Percentiles rank a stretch among this genome's conserved stretches.
phyloP scores from a whole-genome alignment of 2,797 vertebrate genomes.

The Lepidocolaptes lacrymiger region DNA sequence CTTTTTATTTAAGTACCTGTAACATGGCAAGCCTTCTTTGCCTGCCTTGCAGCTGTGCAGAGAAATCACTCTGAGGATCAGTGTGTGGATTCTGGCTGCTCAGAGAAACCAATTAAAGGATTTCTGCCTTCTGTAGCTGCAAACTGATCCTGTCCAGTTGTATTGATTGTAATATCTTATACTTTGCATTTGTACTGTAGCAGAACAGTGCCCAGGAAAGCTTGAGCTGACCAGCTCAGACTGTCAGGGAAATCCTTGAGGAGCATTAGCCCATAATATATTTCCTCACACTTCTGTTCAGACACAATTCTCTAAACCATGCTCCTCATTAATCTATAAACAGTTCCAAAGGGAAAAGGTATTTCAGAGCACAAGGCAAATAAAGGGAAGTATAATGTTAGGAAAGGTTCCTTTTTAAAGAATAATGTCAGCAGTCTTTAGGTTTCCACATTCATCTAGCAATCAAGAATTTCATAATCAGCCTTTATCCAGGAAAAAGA shows the following conservation, averaged over 20 bases:
- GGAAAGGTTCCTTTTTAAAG: neutral
- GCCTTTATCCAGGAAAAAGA: neutral
- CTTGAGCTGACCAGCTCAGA: neutral
- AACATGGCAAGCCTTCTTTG: neutral
- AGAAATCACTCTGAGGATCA: neutral
- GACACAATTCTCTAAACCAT: neutral
- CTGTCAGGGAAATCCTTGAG: neutral
- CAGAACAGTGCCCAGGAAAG: neutral
- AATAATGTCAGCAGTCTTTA: neutral
- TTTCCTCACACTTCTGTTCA: neutral
- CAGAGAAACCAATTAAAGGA: neutral
- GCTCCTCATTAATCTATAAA: neutral
- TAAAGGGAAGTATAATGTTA: neutral
- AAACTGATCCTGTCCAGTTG: neutral
- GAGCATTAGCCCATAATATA: neutral
- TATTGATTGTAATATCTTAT: neutral
- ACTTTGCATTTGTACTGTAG: neutral
- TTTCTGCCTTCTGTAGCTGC: neutral
- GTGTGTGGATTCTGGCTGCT: neutral
- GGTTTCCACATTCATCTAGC: neutral
- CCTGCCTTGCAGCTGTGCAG: neutral
- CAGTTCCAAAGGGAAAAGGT: neutral
- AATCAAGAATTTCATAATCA: neutral
- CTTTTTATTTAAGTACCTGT: neutral
- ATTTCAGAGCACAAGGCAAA: neutral